Conservation (phyloP, 2,888 invertebrate species). For the Crossocerus cetratus region DNA sequence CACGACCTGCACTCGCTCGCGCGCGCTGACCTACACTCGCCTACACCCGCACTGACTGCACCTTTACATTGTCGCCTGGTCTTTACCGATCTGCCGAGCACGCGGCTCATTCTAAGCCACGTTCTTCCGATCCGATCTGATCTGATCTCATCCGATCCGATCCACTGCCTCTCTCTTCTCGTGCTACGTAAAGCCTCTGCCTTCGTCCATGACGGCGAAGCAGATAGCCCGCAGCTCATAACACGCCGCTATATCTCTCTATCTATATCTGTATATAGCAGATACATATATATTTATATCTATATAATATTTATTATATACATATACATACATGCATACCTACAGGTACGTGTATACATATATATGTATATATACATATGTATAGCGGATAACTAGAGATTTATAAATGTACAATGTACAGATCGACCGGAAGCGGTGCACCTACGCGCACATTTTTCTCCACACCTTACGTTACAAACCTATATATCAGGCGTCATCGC, state of each 20-base stretch:
- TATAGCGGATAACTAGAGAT: constrained; percentile 19
- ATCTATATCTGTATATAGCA: constrained; percentile 11
- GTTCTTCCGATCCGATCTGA: too few relatives aligned
- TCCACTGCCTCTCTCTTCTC: constrained; percentile 38
- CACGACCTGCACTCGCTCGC: constrained; percentile 49
- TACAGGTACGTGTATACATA: constrained; percentile 15
- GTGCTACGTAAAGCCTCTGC: constrained; percentile 48
- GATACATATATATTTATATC: constrained; percentile 8
- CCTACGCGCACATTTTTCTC: constrained; percentile 35
- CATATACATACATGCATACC: constrained; percentile 7
- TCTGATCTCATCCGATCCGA: background rate
- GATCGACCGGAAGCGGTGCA: constrained; percentile 44
- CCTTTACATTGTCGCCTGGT: constrained; percentile 48
- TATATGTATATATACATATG: constrained; percentile 19
- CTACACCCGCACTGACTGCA: constrained; percentile 48
- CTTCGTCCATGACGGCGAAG: constrained; percentile 40
- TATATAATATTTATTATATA: background rate
- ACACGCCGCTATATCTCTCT: constrained; percentile 37
- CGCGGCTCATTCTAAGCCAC: constrained; percentile 31
- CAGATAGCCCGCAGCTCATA: constrained; percentile 42
- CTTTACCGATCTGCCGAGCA: constrained; percentile 32
- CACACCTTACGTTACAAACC: constrained; percentile 43
- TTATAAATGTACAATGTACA: constrained; percentile 10
- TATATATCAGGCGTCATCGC: constrained; percentile 36
- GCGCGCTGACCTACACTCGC: constrained; percentile 39